phyloP scores from a whole-genome alignment of 2,888 invertebrate genomes.

The Conus canariensis region DNA sequence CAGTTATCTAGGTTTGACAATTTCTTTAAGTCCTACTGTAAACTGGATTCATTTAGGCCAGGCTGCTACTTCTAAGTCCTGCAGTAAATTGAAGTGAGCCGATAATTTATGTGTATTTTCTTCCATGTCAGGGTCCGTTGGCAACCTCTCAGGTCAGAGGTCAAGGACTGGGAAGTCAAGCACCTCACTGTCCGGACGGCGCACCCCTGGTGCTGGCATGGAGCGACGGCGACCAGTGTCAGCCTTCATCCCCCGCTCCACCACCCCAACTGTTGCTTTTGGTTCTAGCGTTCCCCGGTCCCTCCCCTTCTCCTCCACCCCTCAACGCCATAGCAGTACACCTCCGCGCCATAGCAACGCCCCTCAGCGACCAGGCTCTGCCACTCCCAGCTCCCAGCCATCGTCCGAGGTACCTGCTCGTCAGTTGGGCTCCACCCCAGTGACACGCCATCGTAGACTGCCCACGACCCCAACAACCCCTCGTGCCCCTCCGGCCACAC shows the following conservation, averaged over 20 bases:
- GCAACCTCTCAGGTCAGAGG: slow-evolving; percentile 59
- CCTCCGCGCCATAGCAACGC: slow-evolving; percentile 23
- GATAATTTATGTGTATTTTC: not conserved
- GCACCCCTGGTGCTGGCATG: slow-evolving; percentile 53
- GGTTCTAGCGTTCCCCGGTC: slow-evolving; percentile 53
- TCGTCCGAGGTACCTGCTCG: slow-evolving; percentile 5
- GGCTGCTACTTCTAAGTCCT: too few relatives aligned
- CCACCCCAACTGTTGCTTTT: slow-evolving; percentile 65
- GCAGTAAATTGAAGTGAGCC: not conserved
- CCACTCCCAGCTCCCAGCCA: slow-evolving; percentile 44
- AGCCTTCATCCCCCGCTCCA: slow-evolving; percentile 61
- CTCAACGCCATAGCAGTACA: slow-evolving; percentile 41
- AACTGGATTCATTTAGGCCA: too few relatives aligned
- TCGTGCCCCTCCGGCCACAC: not conserved
- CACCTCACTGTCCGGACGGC: slow-evolving; percentile 51
- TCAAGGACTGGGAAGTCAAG: slow-evolving; percentile 28
- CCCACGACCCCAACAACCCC: slow-evolving; percentile 46
- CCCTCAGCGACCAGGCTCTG: slow-evolving; percentile 54
- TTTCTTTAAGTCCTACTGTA: not conserved
- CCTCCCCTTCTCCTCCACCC: slow-evolving; percentile 55
- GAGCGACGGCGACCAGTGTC: slow-evolving; percentile 49
- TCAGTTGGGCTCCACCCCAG: slow-evolving; percentile 39
- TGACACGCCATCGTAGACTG: slow-evolving; percentile 54
- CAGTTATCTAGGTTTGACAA: not conserved
- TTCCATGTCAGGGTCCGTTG: slow-evolving; percentile 64